Evolutionary conservation across 2,797 vertebrate species (phyloP), one percentile per base, ranked within the genome.

Genomic region (Muscicapa striata): DNA sequence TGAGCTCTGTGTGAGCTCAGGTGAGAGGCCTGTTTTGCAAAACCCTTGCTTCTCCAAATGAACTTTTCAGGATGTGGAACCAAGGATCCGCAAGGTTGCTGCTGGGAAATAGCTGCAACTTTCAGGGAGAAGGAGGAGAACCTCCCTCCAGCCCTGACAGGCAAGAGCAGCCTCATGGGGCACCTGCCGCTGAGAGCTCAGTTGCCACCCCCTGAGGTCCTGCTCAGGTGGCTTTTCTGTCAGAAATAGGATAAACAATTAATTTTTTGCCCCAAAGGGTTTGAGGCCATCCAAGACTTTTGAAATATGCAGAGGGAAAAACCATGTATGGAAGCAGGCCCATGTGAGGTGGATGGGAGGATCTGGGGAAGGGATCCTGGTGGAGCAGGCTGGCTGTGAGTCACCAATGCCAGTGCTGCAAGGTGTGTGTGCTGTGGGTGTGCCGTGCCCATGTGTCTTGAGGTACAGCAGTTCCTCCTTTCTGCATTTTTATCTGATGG

Each of bases 381-480:
- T 29, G 49, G 59, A 32, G 10, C 19, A 57, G 36, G 4, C 26
- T 40, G 34, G 36, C 1, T 6, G 8, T 18, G 29, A 26, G 10
- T 15, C 38, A 13, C 13, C 1, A 3, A 0, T 11, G 11, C 11
- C 73, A 23, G 30, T 5, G 13, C 26, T 78, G 30, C 6, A 9
- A 26, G 34, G 15, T 1, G n/a, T 49, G 48, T 49, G 48, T 49
- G 19, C 45, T 46, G 34, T 43, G 41, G 6, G 10, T 17, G 19
- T 58, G 32, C 6, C 1, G 0, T n/a, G n/a, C 16, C 17, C 15
- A 1, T 0, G 3, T 1, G 0, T 27, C 45, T 17, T 23, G 32
- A 0, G 0, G 5, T 7, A 15, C 22, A 7, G 24, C n/a, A 68
- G 13, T 23, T 85, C 45, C 41, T 87, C 17, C 11, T 75, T 45